Base-by-base conservation (phyloP, 2,113 vertebrate genomes). In the Syngnathus scovelli region DNA sequence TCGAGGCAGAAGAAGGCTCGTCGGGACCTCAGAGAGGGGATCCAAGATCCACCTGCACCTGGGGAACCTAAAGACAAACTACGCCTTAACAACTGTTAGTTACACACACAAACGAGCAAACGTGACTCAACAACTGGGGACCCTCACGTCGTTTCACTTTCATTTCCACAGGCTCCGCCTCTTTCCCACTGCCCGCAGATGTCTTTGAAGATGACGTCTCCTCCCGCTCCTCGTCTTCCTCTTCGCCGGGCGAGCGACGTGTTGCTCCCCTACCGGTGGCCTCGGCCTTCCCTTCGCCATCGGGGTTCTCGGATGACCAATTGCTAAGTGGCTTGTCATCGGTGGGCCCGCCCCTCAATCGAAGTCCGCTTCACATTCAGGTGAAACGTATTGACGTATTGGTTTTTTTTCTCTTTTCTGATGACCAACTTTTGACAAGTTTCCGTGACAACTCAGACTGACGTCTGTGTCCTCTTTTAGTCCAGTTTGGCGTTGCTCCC, bases 171-270 rank as follows among this genome's bases (percentile, higher is more conserved):
- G 91, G 85, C 74, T 60, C 85, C 51, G 67, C 75, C 67, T 78
- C 85, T 38, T 85, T 90, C 82, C 75, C 87, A 61, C 79, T 80
- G 64, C 78, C 88, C 7, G 69, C 90, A 62, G 90, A 92, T 83
- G 87, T 90, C 86, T 93, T 93, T 80, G 90, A 93, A 88, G 92
- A 93, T 72, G 92, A 93, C 83, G 84, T 92, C 84, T 89, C 87
- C 44, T 87, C 87, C 68, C 90, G 87, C 54, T 84, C 88, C 54
- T 86, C 92, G 68, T 87, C 92, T 67, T 87, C 91, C 67, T 88
- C 90, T 70, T 87, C 91, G 11, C 84, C 87, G 69, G 82, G 80
- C 1, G 90, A 91, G 73, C 90, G 89, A 69, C 86, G 81, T 4
- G 80, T 83, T 13, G 49, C 78, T 56, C 88, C 84, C 81, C 90